Evolutionary conservation across 2,888 invertebrate species (phyloP), one percentile per base, ranked within the genome.

Genomic region (Encarsia formosa): DNA sequence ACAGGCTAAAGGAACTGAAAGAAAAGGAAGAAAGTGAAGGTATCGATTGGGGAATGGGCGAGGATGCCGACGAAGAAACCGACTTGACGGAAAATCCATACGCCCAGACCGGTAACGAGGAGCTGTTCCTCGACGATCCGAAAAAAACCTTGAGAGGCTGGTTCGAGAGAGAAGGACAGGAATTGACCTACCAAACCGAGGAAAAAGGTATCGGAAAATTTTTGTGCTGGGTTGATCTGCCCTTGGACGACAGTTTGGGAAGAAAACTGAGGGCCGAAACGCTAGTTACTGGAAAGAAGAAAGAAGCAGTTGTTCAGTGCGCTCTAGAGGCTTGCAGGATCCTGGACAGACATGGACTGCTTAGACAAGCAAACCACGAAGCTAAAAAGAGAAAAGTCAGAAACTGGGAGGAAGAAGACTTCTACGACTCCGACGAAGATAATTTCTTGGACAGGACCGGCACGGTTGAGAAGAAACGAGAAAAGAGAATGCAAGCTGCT

Each of bases 391-490:
- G 87, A 1, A 91, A 89, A 70, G 75, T 79, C 9, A 85, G 85
- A 60, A 84, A 88, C 62, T 88, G 89, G 83, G 83, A 85, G 64
- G 90, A 89, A 3, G 90, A 96, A 66, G 97, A 95, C 73, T 94
- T 81, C 70, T 94, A 93, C 71, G 91, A 91, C 62, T 91, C 91
- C 1, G 96, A 99, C 66, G 98, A 99, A 55, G 98, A 99, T 73
- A 88, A 88, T 19, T 99, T 90, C 77, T 80, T 94, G 47, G 99
- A 99, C 72, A 79, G 98, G 57, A 99, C 99, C 0, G 98, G 97
- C 2, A 84, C 86, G 49, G 84, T 98, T 19, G 95, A 96, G 72
- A 82, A 83, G 62, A 96, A 95, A 70, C 80, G 97, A 6, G 80
- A 84, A 62, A 81, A 83, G 52, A 79, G 95, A 49, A 91, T 90